Conservation (phyloP, 2,888 invertebrate genomes). For the Bugulina stolonifera region DNA sequence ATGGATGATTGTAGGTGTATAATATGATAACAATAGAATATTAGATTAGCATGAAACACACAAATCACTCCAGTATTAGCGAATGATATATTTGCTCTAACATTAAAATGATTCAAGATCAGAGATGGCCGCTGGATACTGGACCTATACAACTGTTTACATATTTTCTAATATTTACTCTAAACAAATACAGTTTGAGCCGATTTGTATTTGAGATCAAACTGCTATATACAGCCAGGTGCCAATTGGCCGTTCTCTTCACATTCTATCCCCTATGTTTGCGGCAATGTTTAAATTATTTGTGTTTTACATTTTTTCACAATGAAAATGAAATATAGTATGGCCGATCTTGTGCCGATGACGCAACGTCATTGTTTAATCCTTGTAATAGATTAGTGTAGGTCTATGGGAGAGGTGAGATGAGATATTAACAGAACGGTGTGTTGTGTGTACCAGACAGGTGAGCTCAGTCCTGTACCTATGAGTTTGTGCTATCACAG, state of each 20-base stretch:
- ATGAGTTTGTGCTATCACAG: too few species aligned
- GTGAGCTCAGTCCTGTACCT: too few species aligned
- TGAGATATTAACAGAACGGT: too few species aligned
- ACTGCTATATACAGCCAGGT: background rate
- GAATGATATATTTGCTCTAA: conserved; percentile 12
- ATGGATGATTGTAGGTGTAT: background rate
- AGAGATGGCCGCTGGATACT: background rate
- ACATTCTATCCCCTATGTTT: background rate
- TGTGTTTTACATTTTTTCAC: conserved; percentile 5
- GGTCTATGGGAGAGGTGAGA: too few species aligned
- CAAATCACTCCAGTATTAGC: conserved; percentile 3
- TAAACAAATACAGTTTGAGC: conserved; percentile 13
- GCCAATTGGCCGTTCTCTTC: background rate
- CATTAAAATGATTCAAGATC: conserved; percentile 15
- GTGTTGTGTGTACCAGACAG: too few species aligned
- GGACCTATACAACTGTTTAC: conserved; percentile 11
- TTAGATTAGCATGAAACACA: background rate
- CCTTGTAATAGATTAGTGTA: too few species aligned
- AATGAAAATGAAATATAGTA: background rate
- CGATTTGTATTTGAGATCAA: background rate
- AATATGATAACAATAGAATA: background rate
- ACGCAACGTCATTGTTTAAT: background rate
- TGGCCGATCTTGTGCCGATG: background rate
- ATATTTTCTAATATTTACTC: conserved; percentile 24
- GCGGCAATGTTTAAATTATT: conserved; percentile 19